phyloP scores from a whole-genome alignment of 2,888 invertebrate species.

The Protophormia terraenovae region DNA sequence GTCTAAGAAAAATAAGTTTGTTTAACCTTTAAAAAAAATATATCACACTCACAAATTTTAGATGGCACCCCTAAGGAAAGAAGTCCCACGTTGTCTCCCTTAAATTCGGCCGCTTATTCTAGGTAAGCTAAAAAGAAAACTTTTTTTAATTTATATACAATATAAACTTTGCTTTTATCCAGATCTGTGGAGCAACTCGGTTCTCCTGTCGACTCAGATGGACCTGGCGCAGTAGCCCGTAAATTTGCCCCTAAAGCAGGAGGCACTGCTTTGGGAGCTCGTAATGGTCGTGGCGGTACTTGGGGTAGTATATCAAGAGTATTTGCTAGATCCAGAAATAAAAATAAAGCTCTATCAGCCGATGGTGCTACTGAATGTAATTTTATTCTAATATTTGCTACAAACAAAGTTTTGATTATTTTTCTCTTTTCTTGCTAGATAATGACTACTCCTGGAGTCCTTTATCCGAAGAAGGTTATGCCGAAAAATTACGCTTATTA shows the following conservation, averaged over 20 bases:
- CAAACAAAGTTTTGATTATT: background rate
- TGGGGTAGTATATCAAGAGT: constrained; percentile 96
- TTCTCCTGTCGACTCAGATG: constrained; percentile 88
- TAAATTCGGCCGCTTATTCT: constrained; percentile 89
- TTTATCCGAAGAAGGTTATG: constrained; percentile 80
- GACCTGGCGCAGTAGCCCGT: constrained; percentile 82
- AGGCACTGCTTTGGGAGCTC: constrained; percentile 79
- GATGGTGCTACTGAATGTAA: constrained; percentile 84
- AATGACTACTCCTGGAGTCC: constrained; percentile 81
- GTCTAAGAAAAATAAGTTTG: background rate
- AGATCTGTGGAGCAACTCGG: constrained; percentile 89
- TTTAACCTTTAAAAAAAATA: background rate
- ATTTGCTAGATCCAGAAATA: constrained; percentile 92
- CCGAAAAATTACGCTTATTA: constrained; percentile 82
- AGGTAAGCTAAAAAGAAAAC: constrained; percentile 80
- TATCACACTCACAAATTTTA: background rate
- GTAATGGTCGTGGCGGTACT: constrained; percentile 87
- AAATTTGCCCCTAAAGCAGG: constrained; percentile 78
- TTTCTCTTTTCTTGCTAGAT: constrained; percentile 68
- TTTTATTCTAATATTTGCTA: constrained; percentile 65
- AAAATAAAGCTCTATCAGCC: constrained; percentile 85
- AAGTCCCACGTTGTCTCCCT: constrained; percentile 91
- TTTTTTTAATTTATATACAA: background rate
- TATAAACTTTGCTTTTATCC: background rate
- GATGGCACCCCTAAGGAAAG: constrained; percentile 92